A percentile compares a stretch with the other conserved stretches of the same genome.
Conservation (phyloP, 2,113 vertebrate genomes). For the Chrysemys picta region DNA sequence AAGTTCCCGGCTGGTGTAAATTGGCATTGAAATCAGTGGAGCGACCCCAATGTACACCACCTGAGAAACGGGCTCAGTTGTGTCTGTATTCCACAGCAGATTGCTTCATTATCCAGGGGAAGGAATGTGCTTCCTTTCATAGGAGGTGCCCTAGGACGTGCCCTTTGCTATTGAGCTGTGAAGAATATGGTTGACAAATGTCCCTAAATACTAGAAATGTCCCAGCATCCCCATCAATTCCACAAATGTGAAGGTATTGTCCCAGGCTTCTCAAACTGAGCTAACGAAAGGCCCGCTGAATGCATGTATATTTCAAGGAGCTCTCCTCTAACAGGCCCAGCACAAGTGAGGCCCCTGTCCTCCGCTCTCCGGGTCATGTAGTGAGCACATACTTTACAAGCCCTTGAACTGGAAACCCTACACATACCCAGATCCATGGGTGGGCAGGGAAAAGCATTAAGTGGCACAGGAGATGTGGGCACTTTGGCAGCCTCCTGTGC, state of each 20-base stretch:
- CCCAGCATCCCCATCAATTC: not conserved
- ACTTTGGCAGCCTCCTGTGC: not conserved
- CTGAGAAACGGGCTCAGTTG: not conserved
- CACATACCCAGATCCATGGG: not conserved
- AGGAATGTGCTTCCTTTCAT: not conserved
- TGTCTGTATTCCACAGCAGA: not conserved
- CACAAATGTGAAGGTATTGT: not conserved
- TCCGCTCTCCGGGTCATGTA: not conserved
- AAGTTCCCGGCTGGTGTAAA: not conserved
- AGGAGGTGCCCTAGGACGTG: not conserved
- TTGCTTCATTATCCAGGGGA: not conserved
- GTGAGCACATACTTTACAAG: accelerated
- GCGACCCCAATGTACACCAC: not conserved
- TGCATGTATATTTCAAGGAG: not conserved
- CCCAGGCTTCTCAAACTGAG: not conserved
- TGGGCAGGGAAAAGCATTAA: not conserved
- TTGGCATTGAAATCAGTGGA: not conserved
- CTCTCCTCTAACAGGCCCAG: not conserved
- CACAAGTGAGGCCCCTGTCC: not conserved
- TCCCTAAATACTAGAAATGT: not conserved
- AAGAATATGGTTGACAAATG: not conserved
- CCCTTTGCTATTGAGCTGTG: not conserved
- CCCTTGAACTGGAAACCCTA: not conserved
- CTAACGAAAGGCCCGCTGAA: not conserved
- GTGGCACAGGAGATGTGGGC: not conserved